phyloP scores from a whole-genome alignment of 2,888 invertebrate species.

The Caenorhabditis japonica region DNA sequence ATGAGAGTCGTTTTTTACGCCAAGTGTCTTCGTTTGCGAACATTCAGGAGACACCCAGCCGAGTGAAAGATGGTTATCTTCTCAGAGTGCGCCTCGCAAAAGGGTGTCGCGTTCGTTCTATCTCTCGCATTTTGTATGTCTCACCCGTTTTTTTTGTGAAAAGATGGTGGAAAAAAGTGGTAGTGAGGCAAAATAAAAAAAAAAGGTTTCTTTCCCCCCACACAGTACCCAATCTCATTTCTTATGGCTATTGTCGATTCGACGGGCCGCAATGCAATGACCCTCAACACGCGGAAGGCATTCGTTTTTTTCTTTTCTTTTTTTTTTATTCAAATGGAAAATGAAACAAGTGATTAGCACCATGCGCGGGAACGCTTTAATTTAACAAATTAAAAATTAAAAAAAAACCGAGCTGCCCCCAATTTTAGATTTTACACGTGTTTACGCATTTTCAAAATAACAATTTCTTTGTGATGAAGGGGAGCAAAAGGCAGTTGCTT shows the following conservation, averaged over 20 bases:
- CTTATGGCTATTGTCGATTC: conserved; percentile 44
- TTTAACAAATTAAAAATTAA: too few relatives aligned
- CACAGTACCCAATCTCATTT: conserved; percentile 32
- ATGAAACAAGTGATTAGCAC: neutral
- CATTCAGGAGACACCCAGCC: conserved; percentile 8
- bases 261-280: conserved; percentile 28
- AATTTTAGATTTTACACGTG: too few relatives aligned
- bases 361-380: too few relatives aligned
- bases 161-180: too few relatives aligned
- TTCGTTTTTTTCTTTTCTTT: conserved; percentile 2
- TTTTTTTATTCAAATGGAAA: conserved; percentile 21
- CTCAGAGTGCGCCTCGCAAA: conserved; percentile 12
- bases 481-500: too few relatives aligned
- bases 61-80: conserved; percentile 36
- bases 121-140: neutral
- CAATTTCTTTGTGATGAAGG: too few relatives aligned
- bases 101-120: conserved; percentile 34
- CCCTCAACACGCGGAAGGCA: conserved; percentile 12
- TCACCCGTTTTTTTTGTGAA: conserved; percentile 27
- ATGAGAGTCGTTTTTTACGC: conserved; percentile 13
- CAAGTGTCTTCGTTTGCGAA: conserved; percentile 5
- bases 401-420: too few relatives aligned
- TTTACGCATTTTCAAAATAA: neutral
- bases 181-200: too few relatives aligned
- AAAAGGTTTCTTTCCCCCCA: conserved; percentile 18